Conservation (phyloP, 1,140 invertebrate genomes). For the Drosophila setifemur region DNA sequence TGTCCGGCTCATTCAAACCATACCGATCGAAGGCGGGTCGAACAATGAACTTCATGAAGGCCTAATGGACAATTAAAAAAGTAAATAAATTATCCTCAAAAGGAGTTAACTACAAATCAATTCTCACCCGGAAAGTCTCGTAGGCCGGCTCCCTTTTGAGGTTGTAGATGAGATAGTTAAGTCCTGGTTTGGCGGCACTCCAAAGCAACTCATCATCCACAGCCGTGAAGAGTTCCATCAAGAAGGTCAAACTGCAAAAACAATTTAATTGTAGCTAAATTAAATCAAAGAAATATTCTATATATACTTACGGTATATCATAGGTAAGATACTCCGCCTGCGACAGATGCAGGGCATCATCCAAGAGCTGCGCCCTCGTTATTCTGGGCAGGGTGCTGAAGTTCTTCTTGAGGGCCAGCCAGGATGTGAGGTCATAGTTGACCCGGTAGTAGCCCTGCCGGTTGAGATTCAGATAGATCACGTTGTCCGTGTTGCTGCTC, state of each 20-base stretch:
- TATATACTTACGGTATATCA: conserved; percentile 81
- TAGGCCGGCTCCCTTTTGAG: conserved; percentile 78
- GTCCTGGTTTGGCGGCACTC: conserved; percentile 64
- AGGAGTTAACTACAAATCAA: too few species aligned
- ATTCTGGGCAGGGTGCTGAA: conserved; percentile 84
- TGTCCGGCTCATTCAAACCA: conserved; percentile 72
- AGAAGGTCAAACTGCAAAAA: conserved; percentile 82
- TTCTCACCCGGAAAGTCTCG: conserved; percentile 73
- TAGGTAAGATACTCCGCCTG: conserved; percentile 86
- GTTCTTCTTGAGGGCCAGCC: conserved; percentile 85
- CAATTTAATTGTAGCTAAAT: not conserved
- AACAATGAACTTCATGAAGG: conserved; percentile 80
- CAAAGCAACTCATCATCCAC: conserved; percentile 75
- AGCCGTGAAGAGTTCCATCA: conserved; percentile 62
- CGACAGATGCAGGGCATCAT: conserved; percentile 91
- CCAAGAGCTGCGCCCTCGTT: conserved; percentile 90
- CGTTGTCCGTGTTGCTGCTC: conserved; percentile 42
- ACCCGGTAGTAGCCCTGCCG: conserved; percentile 87
- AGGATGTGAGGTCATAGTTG: conserved; percentile 89
- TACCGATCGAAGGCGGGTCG: conserved; percentile 72
- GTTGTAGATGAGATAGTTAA: conserved; percentile 74
- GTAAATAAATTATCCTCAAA: not conserved
- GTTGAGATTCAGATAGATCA: conserved; percentile 76
- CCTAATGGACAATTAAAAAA: conserved; percentile 20
- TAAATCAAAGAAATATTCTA: not conserved